Percentiles rank a stretch among this genome's conserved stretches.
Evolutionary conservation across 2,888 invertebrate genomes (phyloP).

Genomic region (Hoplodrina ambigua): DNA sequence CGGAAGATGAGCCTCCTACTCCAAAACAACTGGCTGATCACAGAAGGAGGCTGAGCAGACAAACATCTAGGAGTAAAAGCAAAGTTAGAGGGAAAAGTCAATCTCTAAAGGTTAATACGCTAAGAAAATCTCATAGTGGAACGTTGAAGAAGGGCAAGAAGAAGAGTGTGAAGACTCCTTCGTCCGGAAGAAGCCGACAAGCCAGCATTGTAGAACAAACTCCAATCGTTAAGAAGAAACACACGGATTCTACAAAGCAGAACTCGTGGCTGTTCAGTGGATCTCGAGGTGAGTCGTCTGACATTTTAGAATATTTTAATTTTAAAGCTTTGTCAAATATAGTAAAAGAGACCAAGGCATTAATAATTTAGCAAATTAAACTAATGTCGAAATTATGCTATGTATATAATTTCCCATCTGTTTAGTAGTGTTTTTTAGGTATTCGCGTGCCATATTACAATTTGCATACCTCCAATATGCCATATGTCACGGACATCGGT

Average conservation of each 20-base stretch:
- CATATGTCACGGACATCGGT: constrained; percentile 25
- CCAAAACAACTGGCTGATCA: constrained; percentile 82
- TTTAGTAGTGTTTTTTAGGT: neutral
- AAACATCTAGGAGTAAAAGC: constrained; percentile 87
- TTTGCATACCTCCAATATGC: constrained; percentile 26
- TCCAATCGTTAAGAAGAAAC: constrained; percentile 82
- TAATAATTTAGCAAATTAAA: constrained; percentile 15
- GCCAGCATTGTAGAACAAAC: constrained; percentile 84
- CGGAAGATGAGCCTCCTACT: constrained; percentile 82
- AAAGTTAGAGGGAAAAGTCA: constrained; percentile 87
- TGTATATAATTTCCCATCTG: constrained; percentile 5
- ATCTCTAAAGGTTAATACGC: constrained; percentile 83
- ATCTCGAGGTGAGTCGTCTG: constrained; percentile 78
- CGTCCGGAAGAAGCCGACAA: constrained; percentile 81
- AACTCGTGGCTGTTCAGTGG: constrained; percentile 87
- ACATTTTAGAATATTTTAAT: constrained; percentile 23
- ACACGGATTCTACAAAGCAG: constrained; percentile 78
- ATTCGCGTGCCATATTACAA: constrained; percentile 16
- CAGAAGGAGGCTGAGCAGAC: constrained; percentile 84
- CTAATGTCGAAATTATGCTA: constrained; percentile 4
- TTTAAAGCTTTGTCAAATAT: constrained; percentile 17
- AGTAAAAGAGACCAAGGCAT: constrained; percentile 33
- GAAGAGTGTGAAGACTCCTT: constrained; percentile 80
- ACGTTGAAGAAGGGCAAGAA: constrained; percentile 86
- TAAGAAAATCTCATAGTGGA: constrained; percentile 86